These are phyloP conservation scores for Pristionchus arcanus DNA, from an alignment of 2,888 invertebrate species.

Conservation along the genomic window DNA sequence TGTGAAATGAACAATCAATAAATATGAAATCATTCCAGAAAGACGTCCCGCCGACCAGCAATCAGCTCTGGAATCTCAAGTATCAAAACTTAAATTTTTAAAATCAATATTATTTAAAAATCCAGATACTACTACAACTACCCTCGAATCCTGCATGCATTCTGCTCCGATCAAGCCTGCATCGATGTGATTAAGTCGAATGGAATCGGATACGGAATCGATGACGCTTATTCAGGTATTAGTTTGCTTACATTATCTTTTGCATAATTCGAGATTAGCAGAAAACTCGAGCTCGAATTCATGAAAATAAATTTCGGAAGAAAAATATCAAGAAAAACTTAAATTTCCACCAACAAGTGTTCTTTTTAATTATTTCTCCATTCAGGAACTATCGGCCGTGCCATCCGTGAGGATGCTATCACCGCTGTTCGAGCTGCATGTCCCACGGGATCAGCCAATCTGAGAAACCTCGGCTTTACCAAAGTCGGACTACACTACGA, in stretches of 20 bases:
- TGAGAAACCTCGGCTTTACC: not conserved
- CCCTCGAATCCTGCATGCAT: not conserved
- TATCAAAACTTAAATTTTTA: not conserved
- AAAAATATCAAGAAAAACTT: too few relatives aligned
- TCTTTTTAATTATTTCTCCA: too few relatives aligned
- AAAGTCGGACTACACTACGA: not conserved
- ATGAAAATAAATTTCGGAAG: too few relatives aligned
- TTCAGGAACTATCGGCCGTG: not conserved
- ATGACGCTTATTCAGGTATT: not conserved
- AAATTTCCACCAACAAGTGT: too few relatives aligned
- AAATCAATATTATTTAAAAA: too few relatives aligned
- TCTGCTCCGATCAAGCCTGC: not conserved
- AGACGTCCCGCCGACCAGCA: not conserved
- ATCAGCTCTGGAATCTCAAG: not conserved
- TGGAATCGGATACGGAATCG: not conserved
- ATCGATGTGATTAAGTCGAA: not conserved
- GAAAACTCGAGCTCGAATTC: too few relatives aligned
- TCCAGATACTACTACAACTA: not conserved
- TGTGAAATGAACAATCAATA: too few relatives aligned
- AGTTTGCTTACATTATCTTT: too few relatives aligned
- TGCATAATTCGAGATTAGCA: too few relatives aligned
- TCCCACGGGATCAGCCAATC: not conserved
- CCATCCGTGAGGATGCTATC: not conserved
- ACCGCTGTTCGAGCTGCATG: not conserved
- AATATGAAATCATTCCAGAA: not conserved